These are phyloP conservation scores for Melanerpes aurifrons DNA, from an alignment of 2,113 vertebrate genomes.

Conservation along the genomic window DNA sequence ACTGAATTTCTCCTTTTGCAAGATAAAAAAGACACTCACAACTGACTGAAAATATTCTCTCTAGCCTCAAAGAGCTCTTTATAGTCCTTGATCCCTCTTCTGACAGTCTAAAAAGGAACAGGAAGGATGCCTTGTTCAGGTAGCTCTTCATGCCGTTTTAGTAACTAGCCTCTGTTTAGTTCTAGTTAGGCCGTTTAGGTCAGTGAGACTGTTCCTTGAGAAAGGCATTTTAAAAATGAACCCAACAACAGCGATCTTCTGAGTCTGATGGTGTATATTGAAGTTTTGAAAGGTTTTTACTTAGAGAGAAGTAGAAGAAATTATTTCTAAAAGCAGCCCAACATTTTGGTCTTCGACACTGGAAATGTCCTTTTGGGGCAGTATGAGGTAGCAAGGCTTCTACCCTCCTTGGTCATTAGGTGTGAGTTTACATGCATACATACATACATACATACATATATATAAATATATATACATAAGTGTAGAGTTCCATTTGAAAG, in stretches of 20 bases:
- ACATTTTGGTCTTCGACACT: neutral
- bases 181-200: neutral
- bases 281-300: neutral
- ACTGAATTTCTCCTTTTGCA: neutral
- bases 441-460: neutral
- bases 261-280: rapidly evolving
- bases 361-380: neutral
- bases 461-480: neutral
- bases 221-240: neutral
- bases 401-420: neutral
- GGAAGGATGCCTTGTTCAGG: neutral
- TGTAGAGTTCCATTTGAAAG: neutral
- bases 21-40: neutral
- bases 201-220: neutral
- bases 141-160: neutral
- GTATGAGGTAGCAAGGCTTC: neutral
- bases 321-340: neutral
- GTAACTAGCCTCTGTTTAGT: neutral
- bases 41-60: neutral
- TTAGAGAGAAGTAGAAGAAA: neutral
- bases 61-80: neutral
- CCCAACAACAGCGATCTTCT: neutral
- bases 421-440: neutral
- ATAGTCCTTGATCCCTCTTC: neutral
- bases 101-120: neutral